Evolutionary conservation across 2,113 vertebrate species (phyloP).

Genomic region (Todiramphus saurophagus): DNA sequence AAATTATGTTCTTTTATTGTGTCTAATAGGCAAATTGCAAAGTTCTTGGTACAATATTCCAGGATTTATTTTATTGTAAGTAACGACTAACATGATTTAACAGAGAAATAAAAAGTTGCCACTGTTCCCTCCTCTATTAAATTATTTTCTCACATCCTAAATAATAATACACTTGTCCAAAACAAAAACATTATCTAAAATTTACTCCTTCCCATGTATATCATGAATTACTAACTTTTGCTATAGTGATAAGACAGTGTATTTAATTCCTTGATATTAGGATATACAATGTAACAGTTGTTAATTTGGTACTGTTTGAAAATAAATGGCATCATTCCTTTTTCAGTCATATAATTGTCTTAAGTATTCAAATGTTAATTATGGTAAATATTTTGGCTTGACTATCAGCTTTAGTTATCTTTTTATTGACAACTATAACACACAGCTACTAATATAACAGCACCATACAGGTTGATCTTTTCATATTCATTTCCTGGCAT

Average conservation of each 20-base stretch:
- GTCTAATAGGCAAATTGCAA: not conserved
- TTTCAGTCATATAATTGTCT: not conserved
- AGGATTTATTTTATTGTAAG: constrained; percentile 5
- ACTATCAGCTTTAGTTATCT: not conserved
- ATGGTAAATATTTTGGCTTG: not conserved
- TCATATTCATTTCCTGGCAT: not conserved
- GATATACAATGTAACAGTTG: not conserved
- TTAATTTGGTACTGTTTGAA: not conserved
- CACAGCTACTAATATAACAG: not conserved
- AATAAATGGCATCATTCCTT: not conserved
- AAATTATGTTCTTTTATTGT: not conserved
- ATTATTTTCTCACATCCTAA: not conserved
- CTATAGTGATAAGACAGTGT: not conserved
- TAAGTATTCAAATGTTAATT: not conserved
- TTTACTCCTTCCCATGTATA: not conserved
- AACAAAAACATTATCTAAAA: not conserved
- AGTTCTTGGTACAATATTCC: not conserved
- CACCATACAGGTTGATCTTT: not conserved
- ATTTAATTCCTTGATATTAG: not conserved
- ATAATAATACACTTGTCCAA: not conserved
- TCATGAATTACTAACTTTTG: not conserved
- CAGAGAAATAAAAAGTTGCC: not conserved
- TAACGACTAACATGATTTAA: not conserved
- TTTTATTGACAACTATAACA: not conserved
- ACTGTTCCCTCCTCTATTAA: not conserved